phyloP scores from a whole-genome alignment of 2,113 vertebrate genomes.

The Caracal caracal region DNA sequence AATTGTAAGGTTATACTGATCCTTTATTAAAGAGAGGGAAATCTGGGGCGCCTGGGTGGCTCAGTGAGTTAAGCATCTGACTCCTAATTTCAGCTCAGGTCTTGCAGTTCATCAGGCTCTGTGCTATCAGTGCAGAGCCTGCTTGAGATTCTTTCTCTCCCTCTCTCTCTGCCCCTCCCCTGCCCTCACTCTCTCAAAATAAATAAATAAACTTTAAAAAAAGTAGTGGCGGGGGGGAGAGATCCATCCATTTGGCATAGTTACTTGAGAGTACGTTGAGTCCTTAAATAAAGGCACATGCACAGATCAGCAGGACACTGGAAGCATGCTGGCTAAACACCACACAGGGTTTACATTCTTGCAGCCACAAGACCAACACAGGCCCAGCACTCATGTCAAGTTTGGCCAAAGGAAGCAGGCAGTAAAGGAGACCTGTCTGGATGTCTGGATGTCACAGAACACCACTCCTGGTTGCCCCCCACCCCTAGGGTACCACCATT shows the following conservation, averaged over 20 bases:
- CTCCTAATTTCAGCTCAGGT: no score
- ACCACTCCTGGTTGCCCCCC: not conserved
- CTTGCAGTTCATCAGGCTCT: no score
- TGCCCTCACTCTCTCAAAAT: no score
- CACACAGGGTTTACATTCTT: not conserved
- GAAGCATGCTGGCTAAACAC: not conserved
- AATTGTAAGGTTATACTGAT: not conserved
- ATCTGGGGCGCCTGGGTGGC: not conserved
- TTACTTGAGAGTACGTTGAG: not conserved
- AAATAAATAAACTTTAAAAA: no score
- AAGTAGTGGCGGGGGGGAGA: not conserved
- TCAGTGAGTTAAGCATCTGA: no score
- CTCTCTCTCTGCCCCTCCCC: no score
- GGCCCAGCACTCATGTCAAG: not conserved
- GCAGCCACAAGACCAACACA: not conserved
- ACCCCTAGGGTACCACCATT: not conserved
- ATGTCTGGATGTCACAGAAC: not conserved
- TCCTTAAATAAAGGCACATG: not conserved
- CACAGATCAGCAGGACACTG: not conserved
- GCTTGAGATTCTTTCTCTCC: no score
- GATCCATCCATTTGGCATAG: not conserved
- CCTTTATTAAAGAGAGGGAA: not conserved
- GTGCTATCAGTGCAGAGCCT: no score
- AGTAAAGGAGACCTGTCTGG: not conserved
- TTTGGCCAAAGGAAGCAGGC: not conserved